These are phyloP conservation scores for Halichondria panicea DNA, from an alignment of 37 sponge, comb jelly and placozoan species.

Conservation along the genomic window DNA sequence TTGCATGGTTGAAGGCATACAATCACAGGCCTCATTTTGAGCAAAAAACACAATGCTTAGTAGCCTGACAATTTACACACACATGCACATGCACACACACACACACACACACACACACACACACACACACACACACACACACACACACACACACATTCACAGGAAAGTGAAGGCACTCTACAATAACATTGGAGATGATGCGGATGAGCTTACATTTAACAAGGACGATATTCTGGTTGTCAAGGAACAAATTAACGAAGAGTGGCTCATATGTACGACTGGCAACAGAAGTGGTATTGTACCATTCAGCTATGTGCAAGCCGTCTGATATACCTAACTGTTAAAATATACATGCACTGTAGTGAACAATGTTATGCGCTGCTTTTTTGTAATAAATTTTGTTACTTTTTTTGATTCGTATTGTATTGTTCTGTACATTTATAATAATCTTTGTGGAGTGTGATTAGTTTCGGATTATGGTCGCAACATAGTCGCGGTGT, in stretches of 20 bases:
- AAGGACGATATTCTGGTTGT: slow-evolving; percentile 62
- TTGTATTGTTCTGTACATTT: no score
- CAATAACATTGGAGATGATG: slow-evolving; percentile 52
- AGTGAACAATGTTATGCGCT: no score
- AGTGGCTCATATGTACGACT: slow-evolving; percentile 74
- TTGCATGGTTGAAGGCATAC: no score
- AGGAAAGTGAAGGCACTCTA: slow-evolving; percentile 69
- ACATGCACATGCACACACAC: neutral
- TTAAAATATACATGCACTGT: no score
- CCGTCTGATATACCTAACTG: slow-evolving; percentile 14
- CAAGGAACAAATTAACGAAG: slow-evolving; percentile 55
- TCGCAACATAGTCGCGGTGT: no score
- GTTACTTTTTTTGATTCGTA: no score
- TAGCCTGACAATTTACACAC: neutral
- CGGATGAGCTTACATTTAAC: slow-evolving; percentile 67
- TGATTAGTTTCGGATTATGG: no score
- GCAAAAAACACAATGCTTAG: neutral
- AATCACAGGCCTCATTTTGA: no score
- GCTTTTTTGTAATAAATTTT: no score
- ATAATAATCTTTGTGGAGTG: no score
- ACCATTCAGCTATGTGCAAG: slow-evolving; percentile 52
- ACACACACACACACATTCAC: neutral
- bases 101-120: neutral
- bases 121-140: neutral
- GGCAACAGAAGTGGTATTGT: slow-evolving; percentile 65